Conservation (phyloP, 2,888 invertebrate genomes). For the Orthonevra nobilis region DNA sequence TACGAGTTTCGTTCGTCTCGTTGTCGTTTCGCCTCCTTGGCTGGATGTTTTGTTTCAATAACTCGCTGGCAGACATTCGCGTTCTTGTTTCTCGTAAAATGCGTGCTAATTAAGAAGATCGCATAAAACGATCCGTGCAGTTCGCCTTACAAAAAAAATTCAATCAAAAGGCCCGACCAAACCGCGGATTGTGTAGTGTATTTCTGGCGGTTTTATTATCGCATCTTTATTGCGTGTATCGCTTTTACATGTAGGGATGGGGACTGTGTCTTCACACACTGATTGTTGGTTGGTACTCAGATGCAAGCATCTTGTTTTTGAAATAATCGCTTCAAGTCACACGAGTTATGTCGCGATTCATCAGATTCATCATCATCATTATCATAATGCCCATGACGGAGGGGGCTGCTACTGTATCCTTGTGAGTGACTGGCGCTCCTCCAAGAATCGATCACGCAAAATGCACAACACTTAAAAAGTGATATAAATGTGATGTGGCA, state of each 20-base stretch:
- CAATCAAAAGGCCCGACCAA: slow-evolving; percentile 38
- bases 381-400: slow-evolving; percentile 39
- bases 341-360: slow-evolving; percentile 57
- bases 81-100: slow-evolving; percentile 46
- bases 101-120: slow-evolving; percentile 64
- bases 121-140: slow-evolving; percentile 25
- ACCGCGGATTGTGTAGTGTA: background rate
- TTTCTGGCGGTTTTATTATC: slow-evolving; percentile 33
- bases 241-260: no score
- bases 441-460: slow-evolving; percentile 52
- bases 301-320: slow-evolving; percentile 31
- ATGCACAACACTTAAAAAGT: slow-evolving; percentile 47
- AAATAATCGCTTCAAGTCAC: slow-evolving; percentile 54
- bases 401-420: slow-evolving; percentile 4
- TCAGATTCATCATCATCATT: slow-evolving; percentile 62
- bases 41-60: background rate
- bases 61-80: slow-evolving; percentile 24
- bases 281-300: background rate
- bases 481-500: slow-evolving; percentile 63
- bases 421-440: slow-evolving; percentile 41
- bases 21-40: background rate
- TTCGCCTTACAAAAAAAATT: slow-evolving; percentile 39
- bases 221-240: slow-evolving; percentile 56
- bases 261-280: slow-evolving; percentile 22
- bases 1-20: slow-evolving; percentile 24